Percentiles rank a stretch among this genome's conserved stretches.
Conservation (phyloP, 2,888 invertebrate species). For the Caenorhabditis imperialis region DNA sequence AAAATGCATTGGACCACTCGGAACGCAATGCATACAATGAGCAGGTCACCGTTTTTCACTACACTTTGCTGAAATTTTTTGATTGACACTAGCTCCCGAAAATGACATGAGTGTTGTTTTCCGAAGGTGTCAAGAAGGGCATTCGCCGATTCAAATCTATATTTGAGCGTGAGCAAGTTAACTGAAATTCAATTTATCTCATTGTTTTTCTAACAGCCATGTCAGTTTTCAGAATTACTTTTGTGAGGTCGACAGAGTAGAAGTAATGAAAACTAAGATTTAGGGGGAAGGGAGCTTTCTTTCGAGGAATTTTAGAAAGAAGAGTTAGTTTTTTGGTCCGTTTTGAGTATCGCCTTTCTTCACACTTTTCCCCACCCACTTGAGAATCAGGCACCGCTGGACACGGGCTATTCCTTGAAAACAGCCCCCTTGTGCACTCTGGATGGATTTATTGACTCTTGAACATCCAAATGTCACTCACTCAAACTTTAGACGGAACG, state of each 20-base stretch:
- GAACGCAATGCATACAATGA: conserved; percentile 47
- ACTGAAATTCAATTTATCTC: too few relatives aligned
- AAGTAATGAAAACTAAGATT: conserved; percentile 3
- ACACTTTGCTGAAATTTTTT: not conserved
- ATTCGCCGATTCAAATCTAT: too few relatives aligned
- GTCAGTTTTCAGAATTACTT: too few relatives aligned
- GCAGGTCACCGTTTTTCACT: conserved; percentile 19
- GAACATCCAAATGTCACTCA: conserved; percentile 44
- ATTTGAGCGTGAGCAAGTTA: too few relatives aligned
- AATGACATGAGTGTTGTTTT: too few relatives aligned
- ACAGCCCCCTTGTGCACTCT: conserved; percentile 10
- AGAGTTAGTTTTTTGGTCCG: conserved; percentile 37
- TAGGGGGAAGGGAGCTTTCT: conserved; percentile 15
- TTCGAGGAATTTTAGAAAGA: not conserved
- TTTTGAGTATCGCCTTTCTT: conserved; percentile 24
- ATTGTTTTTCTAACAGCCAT: too few relatives aligned
- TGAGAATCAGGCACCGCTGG: conserved; percentile 28
- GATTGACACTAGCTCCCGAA: conserved; percentile 36
- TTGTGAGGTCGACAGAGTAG: too few relatives aligned
- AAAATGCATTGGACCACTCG: conserved; percentile 33
- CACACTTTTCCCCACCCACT: conserved; percentile 16
- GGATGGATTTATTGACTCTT: conserved; percentile 23
- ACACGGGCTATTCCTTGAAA: too few relatives aligned
- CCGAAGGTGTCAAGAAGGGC: too few relatives aligned
- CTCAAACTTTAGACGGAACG: too few relatives aligned